These are phyloP conservation scores for Therioaphis trifolii DNA, from an alignment of 2,888 invertebrate genomes.

Conservation along the genomic window DNA sequence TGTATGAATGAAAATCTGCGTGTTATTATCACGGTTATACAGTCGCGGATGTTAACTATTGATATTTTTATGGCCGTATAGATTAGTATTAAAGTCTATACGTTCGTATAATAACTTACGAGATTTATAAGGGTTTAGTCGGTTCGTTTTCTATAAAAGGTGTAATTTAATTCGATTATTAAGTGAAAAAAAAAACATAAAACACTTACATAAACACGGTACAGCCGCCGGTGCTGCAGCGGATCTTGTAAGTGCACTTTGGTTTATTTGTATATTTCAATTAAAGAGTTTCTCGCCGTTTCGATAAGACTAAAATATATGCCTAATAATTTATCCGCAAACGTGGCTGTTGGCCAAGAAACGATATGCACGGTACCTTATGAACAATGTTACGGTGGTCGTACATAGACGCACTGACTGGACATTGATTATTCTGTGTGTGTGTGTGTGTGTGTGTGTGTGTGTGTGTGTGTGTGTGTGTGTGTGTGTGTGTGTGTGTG, in stretches of 20 bases:
- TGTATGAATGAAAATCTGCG: not conserved
- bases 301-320: constrained; percentile 27
- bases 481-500: not conserved
- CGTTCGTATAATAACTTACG: not conserved
- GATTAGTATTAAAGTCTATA: constrained; percentile 33
- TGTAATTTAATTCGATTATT: constrained; percentile 36
- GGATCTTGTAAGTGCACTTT: constrained; percentile 27
- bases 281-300: constrained; percentile 38
- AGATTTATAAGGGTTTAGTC: constrained; percentile 4
- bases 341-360: constrained; percentile 46
- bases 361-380: not conserved
- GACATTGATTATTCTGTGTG: constrained; percentile 27
- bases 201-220: constrained; percentile 18
- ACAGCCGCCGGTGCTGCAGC: not conserved
- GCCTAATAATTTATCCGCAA: constrained; percentile 40
- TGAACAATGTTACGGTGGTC: constrained; percentile 29
- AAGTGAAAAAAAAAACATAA: not conserved
- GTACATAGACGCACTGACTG: constrained; percentile 10
- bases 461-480: not conserved
- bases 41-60: not conserved
- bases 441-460: not conserved
- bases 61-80: not conserved
- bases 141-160: not conserved
- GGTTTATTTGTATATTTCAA: constrained; percentile 52
- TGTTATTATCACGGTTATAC: not conserved